A percentile compares a stretch with the other conserved stretches of the same genome.
These are phyloP conservation scores for Chrysopilus asiliformis DNA, from an alignment of 2,888 invertebrate species.

Conservation along the genomic window DNA sequence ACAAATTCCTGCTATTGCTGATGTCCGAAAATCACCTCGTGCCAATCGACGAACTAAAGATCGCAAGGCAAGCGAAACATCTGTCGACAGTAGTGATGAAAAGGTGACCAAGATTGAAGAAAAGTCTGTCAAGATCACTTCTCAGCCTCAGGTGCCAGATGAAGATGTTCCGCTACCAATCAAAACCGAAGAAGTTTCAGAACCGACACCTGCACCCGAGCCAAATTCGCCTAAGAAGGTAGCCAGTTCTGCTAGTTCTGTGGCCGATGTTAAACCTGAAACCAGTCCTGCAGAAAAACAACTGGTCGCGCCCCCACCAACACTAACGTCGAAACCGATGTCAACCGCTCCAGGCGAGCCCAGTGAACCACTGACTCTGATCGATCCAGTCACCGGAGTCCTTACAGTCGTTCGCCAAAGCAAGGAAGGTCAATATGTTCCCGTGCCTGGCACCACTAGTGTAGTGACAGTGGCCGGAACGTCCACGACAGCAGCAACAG, in stretches of 20 bases:
- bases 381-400: conserved; percentile 62
- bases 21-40: conserved; percentile 50
- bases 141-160: conserved; percentile 8
- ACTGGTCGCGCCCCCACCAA: too few relatives aligned
- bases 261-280: too few relatives aligned
- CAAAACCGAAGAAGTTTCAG: conserved; percentile 12
- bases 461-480: conserved; percentile 22
- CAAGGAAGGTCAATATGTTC: conserved; percentile 55
- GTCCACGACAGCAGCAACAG: conserved; percentile 17
- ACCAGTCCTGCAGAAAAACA: too few relatives aligned
- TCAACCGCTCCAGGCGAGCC: conserved; percentile 18
- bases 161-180: conserved; percentile 7
- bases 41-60: conserved; percentile 48
- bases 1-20: conserved; percentile 15
- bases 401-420: conserved; percentile 55
- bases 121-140: conserved; percentile 5
- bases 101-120: conserved; percentile 25
- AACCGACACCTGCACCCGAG: conserved; percentile 14
- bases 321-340: background rate
- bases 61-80: conserved; percentile 51
- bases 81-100: conserved; percentile 49
- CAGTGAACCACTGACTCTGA: conserved; percentile 49
- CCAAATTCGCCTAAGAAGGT: too few relatives aligned
- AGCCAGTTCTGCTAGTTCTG: too few relatives aligned
- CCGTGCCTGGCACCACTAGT: conserved; percentile 29